Evolutionary conservation across 2,113 vertebrate genomes (phyloP), one percentile per base, ranked within the genome.

Genomic region (Rhinolophus sinicus): DNA sequence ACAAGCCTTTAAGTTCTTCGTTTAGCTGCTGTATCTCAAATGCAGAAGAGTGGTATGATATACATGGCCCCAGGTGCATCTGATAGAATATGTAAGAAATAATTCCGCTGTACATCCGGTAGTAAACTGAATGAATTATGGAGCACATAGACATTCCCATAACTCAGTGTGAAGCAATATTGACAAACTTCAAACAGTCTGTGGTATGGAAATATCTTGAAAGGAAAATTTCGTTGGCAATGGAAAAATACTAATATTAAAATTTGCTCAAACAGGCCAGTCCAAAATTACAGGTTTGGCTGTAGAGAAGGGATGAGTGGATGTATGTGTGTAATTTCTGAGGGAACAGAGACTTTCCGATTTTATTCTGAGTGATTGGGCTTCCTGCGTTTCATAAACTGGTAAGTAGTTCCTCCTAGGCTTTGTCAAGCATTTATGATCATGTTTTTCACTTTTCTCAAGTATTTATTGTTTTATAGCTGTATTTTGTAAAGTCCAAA

Each of bases 171-270:
- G 76, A 93, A 84, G 83, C 80, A 90, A 10, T 67, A n/a, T 56
- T 93, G 60, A 92, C 5, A 90, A n/a, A 78, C 28, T 90, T 93
- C n/a, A 47, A 15, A 65, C 93, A 40, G n/a, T 82, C 62, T 83
- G 6, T 89, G 26, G 33, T 67, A 62, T 88, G 83, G 35, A 84
- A 82, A 52, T 77, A 54, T 86, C 22, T 89, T 89, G 22, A 80
- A 90, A 90, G 77, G 40, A 96, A 78, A 93, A 67, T 88, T 85
- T 78, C 56, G 77, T 54, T 73, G 60, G 26, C 33, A 24, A 0
- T 93, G 22, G 70, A 64, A 91, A 87, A 91, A 90, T 88, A 47
- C 8, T 93, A 60, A 67, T 62, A 82, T 62, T 90, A 90, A 94
- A 69, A 87, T 91, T 88, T 93, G 58, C 18, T 80, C 14, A 88